Evolutionary conservation across 2,888 invertebrate genomes (phyloP).

Genomic region (Apantesis nais): DNA sequence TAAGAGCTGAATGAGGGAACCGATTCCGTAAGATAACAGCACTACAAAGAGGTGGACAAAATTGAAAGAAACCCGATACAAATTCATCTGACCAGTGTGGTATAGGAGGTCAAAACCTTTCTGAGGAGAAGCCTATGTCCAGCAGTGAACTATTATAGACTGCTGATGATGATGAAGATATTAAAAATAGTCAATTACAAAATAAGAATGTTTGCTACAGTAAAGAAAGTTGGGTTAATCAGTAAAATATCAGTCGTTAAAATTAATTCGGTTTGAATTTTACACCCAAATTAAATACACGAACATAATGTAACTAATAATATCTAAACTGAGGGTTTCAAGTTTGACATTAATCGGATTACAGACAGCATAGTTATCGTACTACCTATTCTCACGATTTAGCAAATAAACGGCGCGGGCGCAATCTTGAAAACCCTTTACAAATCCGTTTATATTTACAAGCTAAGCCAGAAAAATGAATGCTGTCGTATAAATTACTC

Average conservation of each 20-base stretch:
- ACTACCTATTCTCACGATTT: conserved; percentile 47
- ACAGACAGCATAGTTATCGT: conserved; percentile 43
- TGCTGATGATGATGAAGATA: no score
- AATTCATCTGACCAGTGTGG: no score
- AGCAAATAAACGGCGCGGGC: conserved; percentile 28
- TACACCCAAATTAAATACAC: neutral
- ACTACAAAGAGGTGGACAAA: no score
- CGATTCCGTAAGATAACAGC: no score
- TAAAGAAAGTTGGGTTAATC: neutral
- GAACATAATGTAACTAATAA: conserved; percentile 2
- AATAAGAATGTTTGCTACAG: neutral
- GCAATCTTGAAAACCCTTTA: conserved; percentile 44
- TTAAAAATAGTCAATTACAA: no score
- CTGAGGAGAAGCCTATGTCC: no score
- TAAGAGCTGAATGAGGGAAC: no score
- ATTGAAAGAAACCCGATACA: no score
- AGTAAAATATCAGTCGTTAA: neutral
- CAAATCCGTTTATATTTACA: conserved; percentile 63
- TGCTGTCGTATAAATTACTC: conserved; percentile 35
- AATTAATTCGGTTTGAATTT: neutral
- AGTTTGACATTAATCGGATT: conserved; percentile 45
- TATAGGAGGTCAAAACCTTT: no score
- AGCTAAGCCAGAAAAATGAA: conserved; percentile 45
- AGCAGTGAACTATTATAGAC: no score
- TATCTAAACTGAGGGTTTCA: conserved; percentile 12